Evolutionary conservation across 2,888 invertebrate species (phyloP), one percentile per base, ranked within the genome.

Genomic region (Cryptus viduatorius): DNA sequence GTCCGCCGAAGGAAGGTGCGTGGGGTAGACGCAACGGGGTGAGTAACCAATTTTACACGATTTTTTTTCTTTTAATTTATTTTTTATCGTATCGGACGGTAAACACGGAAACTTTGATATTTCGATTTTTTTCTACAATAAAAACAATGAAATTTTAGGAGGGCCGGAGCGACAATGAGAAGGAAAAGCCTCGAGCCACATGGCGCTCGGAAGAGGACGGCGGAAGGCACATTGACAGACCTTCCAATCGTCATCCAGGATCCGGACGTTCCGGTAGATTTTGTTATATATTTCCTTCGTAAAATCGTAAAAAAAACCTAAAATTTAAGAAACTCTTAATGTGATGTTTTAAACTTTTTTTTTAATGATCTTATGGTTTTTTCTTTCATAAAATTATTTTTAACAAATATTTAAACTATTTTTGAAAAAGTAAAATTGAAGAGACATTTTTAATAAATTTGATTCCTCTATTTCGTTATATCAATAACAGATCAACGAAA

Each of bases 21-120:
- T 93, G 93, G 92, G 89, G 89, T 14, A 90, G 89, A 68, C 93
- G 93, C 72, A 93, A 93, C 75, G 93, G 93, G 72, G 79, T 84
- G 37, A 83, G 83, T 29, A 10, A 8, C 44, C 8, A 7, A 31
- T 76, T 61, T 14, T 19, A 73, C 53, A n/a, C 4, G 5, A 16
- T 29, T 0, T 46, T 59, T 12, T 2, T 16, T 50, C 1, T 24
- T 24, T 1, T n/a, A n/a, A n/a, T n/a, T n/a, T n/a, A n/a, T n/a
- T 50, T 72, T 75, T 76, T 44, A 48, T 59, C 77, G 37, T 37
- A 37, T 7, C 37, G 7, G 5, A 8, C 37, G 56, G 24, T 12
- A 56, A 19, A 19, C 4, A 48, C 12, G 7, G 10, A 46, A 46
- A 10, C 14, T n/a, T n/a, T 14, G 46, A 48, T 14, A 48, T 48